Percentiles rank a stretch among this genome's conserved stretches.
These are phyloP conservation scores for Brotula barbata DNA, from an alignment of 2,797 vertebrate genomes.

Conservation along the genomic window DNA sequence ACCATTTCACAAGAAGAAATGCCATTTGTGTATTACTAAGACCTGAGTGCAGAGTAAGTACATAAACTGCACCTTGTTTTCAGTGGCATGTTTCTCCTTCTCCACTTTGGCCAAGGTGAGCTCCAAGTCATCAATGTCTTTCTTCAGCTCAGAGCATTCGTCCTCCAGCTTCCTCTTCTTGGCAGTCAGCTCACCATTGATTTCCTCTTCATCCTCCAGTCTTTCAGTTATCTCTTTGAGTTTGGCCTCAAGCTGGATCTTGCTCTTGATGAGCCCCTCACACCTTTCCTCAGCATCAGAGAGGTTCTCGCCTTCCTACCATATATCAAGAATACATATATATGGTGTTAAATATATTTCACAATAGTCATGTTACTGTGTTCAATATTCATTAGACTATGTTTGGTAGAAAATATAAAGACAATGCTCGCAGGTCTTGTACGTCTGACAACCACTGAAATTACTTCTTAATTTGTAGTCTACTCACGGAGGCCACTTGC, in stretches of 20 bases:
- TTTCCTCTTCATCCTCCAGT: conserved; percentile 88
- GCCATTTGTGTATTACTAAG: background rate
- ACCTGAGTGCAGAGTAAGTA: too few species aligned
- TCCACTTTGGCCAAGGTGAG: conserved; percentile 79
- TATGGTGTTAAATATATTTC: too few species aligned
- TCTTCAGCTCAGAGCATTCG: conserved; percentile 76
- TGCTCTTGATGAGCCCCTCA: conserved; percentile 75
- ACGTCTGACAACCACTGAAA: too few species aligned
- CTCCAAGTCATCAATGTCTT: conserved; percentile 79
- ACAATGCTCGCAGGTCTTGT: too few species aligned
- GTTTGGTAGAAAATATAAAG: too few species aligned
- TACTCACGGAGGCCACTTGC: conserved; percentile 85
- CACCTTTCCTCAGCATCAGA: conserved; percentile 78
- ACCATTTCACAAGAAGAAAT: too few species aligned
- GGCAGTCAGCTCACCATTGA: conserved; percentile 85
- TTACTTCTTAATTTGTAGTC: too few species aligned
- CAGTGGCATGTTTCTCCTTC: conserved; percentile 79
- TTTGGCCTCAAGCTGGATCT: conserved; percentile 86
- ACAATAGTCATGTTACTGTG: too few species aligned
- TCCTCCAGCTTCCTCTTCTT: conserved; percentile 77
- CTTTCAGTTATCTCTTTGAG: conserved; percentile 86
- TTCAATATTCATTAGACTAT: too few species aligned
- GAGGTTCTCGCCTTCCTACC: conserved; percentile 78
- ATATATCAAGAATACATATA: background rate
- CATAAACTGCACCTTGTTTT: conserved; percentile 83